A percentile compares a stretch with the other conserved stretches of the same genome.
Evolutionary conservation across 2,797 vertebrate species (phyloP).

Genomic region (Cryptoblepharus egeriae): DNA sequence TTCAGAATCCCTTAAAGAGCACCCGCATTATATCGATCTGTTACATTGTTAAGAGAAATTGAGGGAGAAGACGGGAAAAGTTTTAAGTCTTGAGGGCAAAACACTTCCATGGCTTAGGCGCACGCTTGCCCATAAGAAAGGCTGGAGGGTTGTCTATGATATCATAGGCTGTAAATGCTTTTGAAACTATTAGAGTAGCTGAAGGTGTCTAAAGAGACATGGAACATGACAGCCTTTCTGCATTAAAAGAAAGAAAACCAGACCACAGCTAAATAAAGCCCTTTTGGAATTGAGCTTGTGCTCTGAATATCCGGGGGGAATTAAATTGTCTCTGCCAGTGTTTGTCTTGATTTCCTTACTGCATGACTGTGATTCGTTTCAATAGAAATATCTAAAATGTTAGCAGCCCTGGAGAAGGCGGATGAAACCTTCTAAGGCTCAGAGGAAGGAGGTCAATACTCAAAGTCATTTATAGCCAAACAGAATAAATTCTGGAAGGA

Average conservation of each 20-base stretch:
- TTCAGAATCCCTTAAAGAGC: slow-evolving; percentile 10
- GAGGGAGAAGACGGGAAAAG: slow-evolving; percentile 11
- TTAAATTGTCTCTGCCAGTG: not conserved
- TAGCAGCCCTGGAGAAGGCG: not conserved
- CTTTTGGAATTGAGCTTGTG: slow-evolving; percentile 19
- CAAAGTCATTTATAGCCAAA: not conserved
- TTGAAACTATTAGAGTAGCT: slow-evolving; percentile 49
- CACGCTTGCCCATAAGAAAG: slow-evolving; percentile 10
- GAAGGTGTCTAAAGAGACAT: slow-evolving; percentile 1
- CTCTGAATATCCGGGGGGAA: slow-evolving; percentile 28
- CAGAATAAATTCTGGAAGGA: rapidly evolving
- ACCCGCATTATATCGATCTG: not conserved
- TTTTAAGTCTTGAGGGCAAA: slow-evolving; percentile 38
- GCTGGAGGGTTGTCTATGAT: slow-evolving; percentile 29
- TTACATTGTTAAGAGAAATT: slow-evolving; percentile 35
- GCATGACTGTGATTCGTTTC: slow-evolving; percentile 8
- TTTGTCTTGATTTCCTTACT: slow-evolving; percentile 24
- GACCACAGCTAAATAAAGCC: slow-evolving; percentile 41
- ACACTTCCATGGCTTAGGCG: slow-evolving; percentile 9
- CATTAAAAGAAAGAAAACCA: not conserved
- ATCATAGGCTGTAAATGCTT: slow-evolving; percentile 43
- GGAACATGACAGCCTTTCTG: slow-evolving; percentile 2
- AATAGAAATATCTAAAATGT: not conserved
- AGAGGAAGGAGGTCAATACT: rapidly evolving
- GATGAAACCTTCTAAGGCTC: not conserved